These are phyloP conservation scores for Chaenogobius annularis DNA, from an alignment of 2,113 vertebrate species.

Conservation along the genomic window DNA sequence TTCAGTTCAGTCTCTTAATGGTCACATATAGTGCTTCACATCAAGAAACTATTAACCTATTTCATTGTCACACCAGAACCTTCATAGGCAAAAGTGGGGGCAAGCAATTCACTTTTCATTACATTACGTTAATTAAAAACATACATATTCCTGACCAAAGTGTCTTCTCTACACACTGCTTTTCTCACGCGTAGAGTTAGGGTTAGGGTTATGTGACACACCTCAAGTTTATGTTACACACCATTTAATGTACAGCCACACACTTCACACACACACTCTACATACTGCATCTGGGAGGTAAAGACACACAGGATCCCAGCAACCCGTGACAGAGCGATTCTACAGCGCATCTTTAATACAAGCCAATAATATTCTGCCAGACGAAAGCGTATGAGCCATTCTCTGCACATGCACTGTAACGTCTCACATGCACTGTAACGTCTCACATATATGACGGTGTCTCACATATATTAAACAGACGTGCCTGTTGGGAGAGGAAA, in stretches of 20 bases:
- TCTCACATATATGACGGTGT: too few species aligned
- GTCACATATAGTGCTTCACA: not conserved
- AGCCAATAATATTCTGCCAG: constrained; percentile 6
- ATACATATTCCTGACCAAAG: not conserved
- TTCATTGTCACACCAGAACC: not conserved
- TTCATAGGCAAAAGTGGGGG: not conserved
- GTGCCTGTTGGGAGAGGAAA: not conserved
- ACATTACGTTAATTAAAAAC: not conserved
- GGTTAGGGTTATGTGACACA: too few species aligned
- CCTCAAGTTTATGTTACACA: constrained; percentile 23
- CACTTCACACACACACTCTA: constrained; percentile 55
- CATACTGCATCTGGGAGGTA: constrained; percentile 45
- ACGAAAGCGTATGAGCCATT: constrained; percentile 10
- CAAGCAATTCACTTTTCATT: not conserved
- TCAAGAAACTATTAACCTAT: not conserved
- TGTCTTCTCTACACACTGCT: not conserved
- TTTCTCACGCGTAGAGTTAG: constrained; percentile 15
- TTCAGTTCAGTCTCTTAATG: too few species aligned
- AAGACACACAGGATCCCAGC: constrained; percentile 15
- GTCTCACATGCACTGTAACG: constrained; percentile 13
- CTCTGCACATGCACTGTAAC: constrained; percentile 8
- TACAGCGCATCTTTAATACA: not conserved
- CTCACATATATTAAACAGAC: constrained; percentile 5
- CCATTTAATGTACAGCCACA: constrained; percentile 12
- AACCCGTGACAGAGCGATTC: constrained; percentile 22